These are phyloP conservation scores for Pocillopora verrucosa DNA, from an alignment of 64 coral and sea anemone genomes.

Conservation along the genomic window DNA sequence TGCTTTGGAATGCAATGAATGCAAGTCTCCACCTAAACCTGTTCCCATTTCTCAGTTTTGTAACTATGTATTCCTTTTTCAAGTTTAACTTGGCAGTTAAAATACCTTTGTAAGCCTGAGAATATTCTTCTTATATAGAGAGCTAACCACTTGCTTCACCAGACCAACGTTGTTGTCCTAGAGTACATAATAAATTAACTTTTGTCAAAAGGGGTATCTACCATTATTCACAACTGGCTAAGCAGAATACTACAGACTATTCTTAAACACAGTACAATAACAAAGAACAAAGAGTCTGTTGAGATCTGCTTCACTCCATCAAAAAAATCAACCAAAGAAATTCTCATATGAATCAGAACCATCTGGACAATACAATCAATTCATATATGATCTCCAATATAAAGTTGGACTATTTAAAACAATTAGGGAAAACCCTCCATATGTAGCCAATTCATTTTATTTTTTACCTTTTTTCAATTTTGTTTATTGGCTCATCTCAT, in stretches of 20 bases:
- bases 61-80: neutral
- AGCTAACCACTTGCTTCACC: constrained; percentile 95
- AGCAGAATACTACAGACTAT: neutral
- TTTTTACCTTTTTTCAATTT: no score
- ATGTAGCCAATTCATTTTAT: no score
- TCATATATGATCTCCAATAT: no score
- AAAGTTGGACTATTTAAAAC: no score
- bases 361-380: no score
- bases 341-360: no score
- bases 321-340: no score
- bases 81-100: neutral
- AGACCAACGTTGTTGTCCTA: constrained; percentile 96
- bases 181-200: neutral
- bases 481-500: no score
- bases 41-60: neutral
- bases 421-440: no score
- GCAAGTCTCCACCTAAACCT: neutral
- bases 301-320: no score
- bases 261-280: neutral
- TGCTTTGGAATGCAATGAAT: no score
- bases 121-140: constrained; percentile 95
- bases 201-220: neutral
- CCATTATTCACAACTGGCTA: neutral
- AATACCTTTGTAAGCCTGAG: constrained; percentile 90
- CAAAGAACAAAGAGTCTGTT: no score